Base-by-base conservation (phyloP, 1,140 invertebrate genomes). In the Pseudomyrmex cubaensis region DNA sequence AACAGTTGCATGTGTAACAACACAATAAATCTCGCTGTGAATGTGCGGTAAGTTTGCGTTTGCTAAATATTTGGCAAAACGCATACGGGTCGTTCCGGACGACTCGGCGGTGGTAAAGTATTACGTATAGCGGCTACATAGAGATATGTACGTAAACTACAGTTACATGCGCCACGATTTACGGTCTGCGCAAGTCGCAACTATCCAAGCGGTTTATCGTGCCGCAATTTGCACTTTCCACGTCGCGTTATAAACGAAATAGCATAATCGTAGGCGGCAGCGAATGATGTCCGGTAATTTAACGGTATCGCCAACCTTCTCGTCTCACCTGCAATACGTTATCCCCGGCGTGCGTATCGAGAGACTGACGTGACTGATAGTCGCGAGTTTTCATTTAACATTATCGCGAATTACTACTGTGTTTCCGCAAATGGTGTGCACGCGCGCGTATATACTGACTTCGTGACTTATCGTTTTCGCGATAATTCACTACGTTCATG, bases 41-140 rank as follows among this genome's bases (percentile, higher is more conserved):
- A 67, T 56, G 76, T 78, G 54, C 64, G 48, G 64, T 59, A 12
- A 9, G 54, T 70, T 78, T 78, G 64, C 64, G 46, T 59, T 78
- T 48, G 64, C 76, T 56, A 80, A 80, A 72, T 80, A 80, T 80
- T 80, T 80, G 76, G 76, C 54, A 10, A 25, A 69, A 69, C 17
- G 75, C 35, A 57, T 20, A 48, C 76, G 35, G 35, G 35, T 54
- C 52, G 76, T 70, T 15, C 54, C n/a, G n/a, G 54, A 52, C 50
- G 48, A 22, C 15, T 64, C 64, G n/a, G 5, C 9, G 20, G 54
- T 46, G 13, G 15, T 13, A 62, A 63, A 61, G 22, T 48, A 61
- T 25, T 66, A 7, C 35, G 35, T 7, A 54, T 25, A 20, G 25
- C 54, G 12, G 15, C 22, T 74, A 57, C 70, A 20, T 3, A 44